These are phyloP conservation scores for Potamilus streckersoni DNA, from an alignment of 1,140 invertebrate genomes.

Conservation along the genomic window DNA sequence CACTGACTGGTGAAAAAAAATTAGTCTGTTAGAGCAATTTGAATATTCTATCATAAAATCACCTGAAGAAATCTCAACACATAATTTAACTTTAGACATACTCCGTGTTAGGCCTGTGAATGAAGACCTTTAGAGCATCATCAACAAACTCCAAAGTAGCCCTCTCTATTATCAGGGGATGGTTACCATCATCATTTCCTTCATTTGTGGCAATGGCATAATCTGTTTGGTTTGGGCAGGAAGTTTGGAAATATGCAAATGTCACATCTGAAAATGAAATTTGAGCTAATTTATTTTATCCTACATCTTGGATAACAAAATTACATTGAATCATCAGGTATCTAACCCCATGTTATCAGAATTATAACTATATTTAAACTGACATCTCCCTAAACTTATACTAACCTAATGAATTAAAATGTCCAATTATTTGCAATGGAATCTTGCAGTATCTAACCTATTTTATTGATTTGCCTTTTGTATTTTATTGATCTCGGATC, in stretches of 20 bases:
- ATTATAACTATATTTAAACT: too few relatives aligned
- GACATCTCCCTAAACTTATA: too few relatives aligned
- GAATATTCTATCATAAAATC: background rate
- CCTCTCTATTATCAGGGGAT: slow-evolving; percentile 37
- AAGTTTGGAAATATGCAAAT: slow-evolving; percentile 38
- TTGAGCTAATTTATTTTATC: too few relatives aligned
- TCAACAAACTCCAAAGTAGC: slow-evolving; percentile 34
- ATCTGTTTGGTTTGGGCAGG: slow-evolving; percentile 35
- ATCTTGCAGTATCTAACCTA: too few relatives aligned
- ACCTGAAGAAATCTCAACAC: background rate
- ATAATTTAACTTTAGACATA: slow-evolving; percentile 22
- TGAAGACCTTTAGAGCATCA: slow-evolving; percentile 34
- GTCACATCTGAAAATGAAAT: slow-evolving; percentile 35
- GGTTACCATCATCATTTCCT: slow-evolving; percentile 51
- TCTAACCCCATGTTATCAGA: too few relatives aligned
- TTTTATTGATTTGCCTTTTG: too few relatives aligned
- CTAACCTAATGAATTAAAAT: too few relatives aligned
- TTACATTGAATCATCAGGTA: too few relatives aligned
- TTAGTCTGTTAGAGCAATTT: background rate
- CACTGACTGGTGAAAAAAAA: background rate
- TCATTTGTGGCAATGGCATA: slow-evolving; percentile 43
- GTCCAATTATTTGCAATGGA: too few relatives aligned
- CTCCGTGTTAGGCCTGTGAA: slow-evolving; percentile 48
- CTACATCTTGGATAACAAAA: too few relatives aligned
- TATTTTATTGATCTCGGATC: too few relatives aligned